Conservation (phyloP, 2,797 vertebrate species). For the Hemibagrus guttatus region DNA sequence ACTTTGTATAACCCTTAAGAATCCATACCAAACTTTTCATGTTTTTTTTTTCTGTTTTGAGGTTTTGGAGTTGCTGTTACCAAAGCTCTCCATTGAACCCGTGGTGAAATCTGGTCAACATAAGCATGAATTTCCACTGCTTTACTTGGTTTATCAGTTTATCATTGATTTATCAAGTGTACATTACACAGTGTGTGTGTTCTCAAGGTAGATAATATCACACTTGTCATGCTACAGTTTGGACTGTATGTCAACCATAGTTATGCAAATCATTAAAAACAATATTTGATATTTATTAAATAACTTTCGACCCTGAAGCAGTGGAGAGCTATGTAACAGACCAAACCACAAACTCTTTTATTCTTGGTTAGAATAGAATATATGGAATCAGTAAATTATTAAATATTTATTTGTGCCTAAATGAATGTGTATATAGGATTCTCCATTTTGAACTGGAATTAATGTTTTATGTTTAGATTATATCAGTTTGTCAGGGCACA, state of each 20-base stretch:
- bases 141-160: neutral
- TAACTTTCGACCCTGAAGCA: constrained; percentile 1
- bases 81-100: neutral
- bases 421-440: constrained; percentile 36
- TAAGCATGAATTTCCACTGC: neutral
- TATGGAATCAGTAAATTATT: constrained; percentile 23
- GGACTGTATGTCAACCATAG: neutral
- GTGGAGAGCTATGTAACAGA: neutral
- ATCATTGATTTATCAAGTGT: neutral
- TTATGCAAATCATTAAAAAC: constrained; percentile 31
- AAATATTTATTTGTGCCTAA: constrained; percentile 54
- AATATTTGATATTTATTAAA: constrained; percentile 47
- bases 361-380: constrained; percentile 1
- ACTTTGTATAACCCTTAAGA: constrained; percentile 48
- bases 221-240: neutral
- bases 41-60: neutral
- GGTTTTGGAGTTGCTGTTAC: neutral
- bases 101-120: neutral
- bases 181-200: neutral
- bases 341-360: neutral
- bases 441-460: neutral
- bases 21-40: neutral
- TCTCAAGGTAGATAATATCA: neutral
- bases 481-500: neutral
- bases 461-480: constrained; percentile 9